Base-by-base conservation (phyloP, 2,888 invertebrate species). In the Steromphala cineraria region DNA sequence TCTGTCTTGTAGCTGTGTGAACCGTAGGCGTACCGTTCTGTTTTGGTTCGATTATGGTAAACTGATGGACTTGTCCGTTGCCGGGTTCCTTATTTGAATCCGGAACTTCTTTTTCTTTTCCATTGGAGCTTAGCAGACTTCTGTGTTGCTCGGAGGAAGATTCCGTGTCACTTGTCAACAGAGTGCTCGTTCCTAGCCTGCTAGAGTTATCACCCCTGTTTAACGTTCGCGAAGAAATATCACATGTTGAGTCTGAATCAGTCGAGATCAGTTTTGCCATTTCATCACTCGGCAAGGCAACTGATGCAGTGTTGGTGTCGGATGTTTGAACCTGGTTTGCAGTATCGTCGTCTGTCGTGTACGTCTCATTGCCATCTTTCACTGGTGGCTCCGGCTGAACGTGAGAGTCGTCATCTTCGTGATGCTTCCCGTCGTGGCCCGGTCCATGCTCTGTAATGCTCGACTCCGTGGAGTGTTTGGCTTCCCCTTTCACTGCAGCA, bases 391-490 rank as follows among this genome's bases (percentile, higher is more conserved):
- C 28, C 7, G 24, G 31, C 15, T 8, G 55, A n/a, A 71, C 13
- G 2, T 53, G n/a, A 13, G 15, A 13, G 21, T 24, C 17, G 71
- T 15, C 31, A n/a, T 82, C 77, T 10, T 74, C 52, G 15, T 67
- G 46, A 36, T 24, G 8, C 67, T 79, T 52, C 19, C 31, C n/a
- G 28, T 31, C 17, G 53, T 79, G 53, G 24, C 24, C 67, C 46
- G 40, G 56, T 31, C 52, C 71, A 52, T 83, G 83, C 10, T 85
- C 84, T 4, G 89, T 91, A 55, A 91, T 82, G 52, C 87, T 86
- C 10, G 89, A 87, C 52, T 85, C 83, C 4, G 83, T 87, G 4
- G 88, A 87, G 75, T 87, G 86, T 46, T 86, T 86, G 40, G 82
- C 82, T 76, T 83, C 81, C n/a, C 76, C 56, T 46, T 80, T 86